A percentile compares a stretch with the other conserved stretches of the same genome.
phyloP scores from a whole-genome alignment of 2,888 invertebrate genomes.

The Nemotelus pantherinus region DNA sequence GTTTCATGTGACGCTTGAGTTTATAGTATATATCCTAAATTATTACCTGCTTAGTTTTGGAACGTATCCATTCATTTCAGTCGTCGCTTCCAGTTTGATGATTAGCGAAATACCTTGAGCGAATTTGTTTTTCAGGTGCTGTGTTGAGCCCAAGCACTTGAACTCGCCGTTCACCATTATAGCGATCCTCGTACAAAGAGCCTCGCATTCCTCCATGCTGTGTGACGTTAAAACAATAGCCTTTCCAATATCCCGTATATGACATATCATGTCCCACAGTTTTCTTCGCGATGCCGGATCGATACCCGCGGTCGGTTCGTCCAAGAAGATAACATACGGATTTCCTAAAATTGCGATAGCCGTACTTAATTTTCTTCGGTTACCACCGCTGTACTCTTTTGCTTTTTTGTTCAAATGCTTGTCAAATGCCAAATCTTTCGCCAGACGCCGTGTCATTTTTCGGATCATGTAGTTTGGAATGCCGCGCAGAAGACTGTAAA shows the following conservation, averaged over 20 bases:
- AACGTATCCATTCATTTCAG: slow-evolving; percentile 41
- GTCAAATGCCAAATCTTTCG: slow-evolving; percentile 68
- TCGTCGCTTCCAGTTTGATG: slow-evolving; percentile 56
- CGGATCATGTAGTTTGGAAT: slow-evolving; percentile 58
- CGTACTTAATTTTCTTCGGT: slow-evolving; percentile 75
- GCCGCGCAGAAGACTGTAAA: slow-evolving; percentile 71
- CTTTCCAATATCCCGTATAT: slow-evolving; percentile 74
- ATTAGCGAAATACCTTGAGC: slow-evolving; percentile 64
- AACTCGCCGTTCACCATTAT: slow-evolving; percentile 82
- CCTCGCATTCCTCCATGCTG: slow-evolving; percentile 85
- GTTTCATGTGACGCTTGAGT: background rate
- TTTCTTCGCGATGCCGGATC: slow-evolving; percentile 83
- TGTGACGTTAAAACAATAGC: slow-evolving; percentile 83
- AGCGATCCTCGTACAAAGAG: slow-evolving; percentile 78
- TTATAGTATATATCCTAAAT: background rate
- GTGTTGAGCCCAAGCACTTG: slow-evolving; percentile 76
- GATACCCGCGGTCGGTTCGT: slow-evolving; percentile 66
- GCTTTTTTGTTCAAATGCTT: slow-evolving; percentile 71
- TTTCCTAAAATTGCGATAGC: slow-evolving; percentile 75
- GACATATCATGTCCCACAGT: slow-evolving; percentile 79
- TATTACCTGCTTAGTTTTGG: background rate
- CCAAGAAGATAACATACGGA: slow-evolving; percentile 74
- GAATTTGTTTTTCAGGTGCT: slow-evolving; percentile 79
- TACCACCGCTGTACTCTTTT: slow-evolving; percentile 72
- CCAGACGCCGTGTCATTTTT: slow-evolving; percentile 64